phyloP scores from a whole-genome alignment of 2,888 invertebrate species.

The Volucella bombylans region DNA sequence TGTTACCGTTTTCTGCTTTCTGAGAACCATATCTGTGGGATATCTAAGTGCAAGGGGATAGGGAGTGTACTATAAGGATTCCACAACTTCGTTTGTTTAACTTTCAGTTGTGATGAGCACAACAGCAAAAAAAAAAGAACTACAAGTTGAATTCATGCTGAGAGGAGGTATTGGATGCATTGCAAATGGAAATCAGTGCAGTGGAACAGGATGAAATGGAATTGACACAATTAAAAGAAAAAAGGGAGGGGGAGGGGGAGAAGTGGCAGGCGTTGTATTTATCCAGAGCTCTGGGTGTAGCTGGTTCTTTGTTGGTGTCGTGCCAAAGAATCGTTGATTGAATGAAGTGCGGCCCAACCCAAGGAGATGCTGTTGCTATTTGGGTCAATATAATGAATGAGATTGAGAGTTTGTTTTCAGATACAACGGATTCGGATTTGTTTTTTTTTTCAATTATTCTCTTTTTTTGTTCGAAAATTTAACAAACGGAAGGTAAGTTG shows the following conservation, averaged over 20 bases:
- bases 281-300: neutral
- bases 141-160: conserved; percentile 45
- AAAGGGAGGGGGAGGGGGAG: too few relatives aligned
- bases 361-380: conserved; percentile 50
- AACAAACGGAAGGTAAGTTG: conserved; percentile 71
- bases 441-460: conserved; percentile 3
- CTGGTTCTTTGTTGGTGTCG: conserved; percentile 30
- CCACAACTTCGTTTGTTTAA: neutral
- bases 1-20: conserved; percentile 8
- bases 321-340: conserved; percentile 70
- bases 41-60: too few relatives aligned
- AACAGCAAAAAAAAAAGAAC: conserved; percentile 21
- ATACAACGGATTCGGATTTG: neutral
- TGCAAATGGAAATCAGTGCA: conserved; percentile 72
- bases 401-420: conserved; percentile 65
- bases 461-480: conserved; percentile 38
- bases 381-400: conserved; percentile 73
- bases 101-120: conserved; percentile 10
- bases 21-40: too few relatives aligned
- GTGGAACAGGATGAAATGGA: conserved; percentile 72
- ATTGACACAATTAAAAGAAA: conserved; percentile 71
- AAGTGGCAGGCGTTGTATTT: conserved; percentile 54
- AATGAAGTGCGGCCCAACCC: conserved; percentile 71
- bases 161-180: conserved; percentile 7
- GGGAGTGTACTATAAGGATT: too few relatives aligned